Evolutionary conservation across 2,888 invertebrate species (phyloP), one percentile per base, ranked within the genome.

Genomic region (Cantharis rustica): DNA sequence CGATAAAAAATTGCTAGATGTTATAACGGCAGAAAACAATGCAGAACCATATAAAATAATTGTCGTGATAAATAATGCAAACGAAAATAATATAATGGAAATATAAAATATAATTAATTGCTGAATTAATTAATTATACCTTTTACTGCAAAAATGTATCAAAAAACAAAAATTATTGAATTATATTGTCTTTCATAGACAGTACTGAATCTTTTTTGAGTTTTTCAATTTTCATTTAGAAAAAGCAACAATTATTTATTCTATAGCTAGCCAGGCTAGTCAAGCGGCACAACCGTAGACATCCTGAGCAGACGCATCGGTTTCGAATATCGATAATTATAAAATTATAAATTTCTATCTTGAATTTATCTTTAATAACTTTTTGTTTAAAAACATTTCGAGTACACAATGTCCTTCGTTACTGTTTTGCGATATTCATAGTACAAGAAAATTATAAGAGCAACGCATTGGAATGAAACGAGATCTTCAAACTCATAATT

Each of bases 61-160:
- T 73, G 69, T 63, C 26, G 9, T 61, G 20, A 76, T 76, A 76
- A 76, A 76, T 76, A 76, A 76, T 76, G 76, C 69, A 72, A 62
- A 76, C 61, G 31, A 63, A 69, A 73, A 73, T 76, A 73, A 73
- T 74, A 64, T 72, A 76, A 73, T 76, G 73, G 64, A 73, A 73
- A 76, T 73, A 76, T 76, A 76, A 76, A 76, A 76, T 76, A 73
- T 76, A 76, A 76, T 76, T 76, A 76, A 76, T 64, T 76, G 66
- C 70, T 73, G 76, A 76, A 71, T 76, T 76, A 76, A 76, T 76
- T 73, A 73, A 76, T 76, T 73, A 70, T n/a, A 68, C 16, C 16
- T 71, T 16, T 63, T 72, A 47, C 64, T 72, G 63, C 31, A 75
- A 62, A 27, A 47, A 20, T 66, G 64, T n/a, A 16, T 23, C 20